Base-by-base conservation (phyloP, 1,140 invertebrate species). In the Chionoecetes opilio region DNA sequence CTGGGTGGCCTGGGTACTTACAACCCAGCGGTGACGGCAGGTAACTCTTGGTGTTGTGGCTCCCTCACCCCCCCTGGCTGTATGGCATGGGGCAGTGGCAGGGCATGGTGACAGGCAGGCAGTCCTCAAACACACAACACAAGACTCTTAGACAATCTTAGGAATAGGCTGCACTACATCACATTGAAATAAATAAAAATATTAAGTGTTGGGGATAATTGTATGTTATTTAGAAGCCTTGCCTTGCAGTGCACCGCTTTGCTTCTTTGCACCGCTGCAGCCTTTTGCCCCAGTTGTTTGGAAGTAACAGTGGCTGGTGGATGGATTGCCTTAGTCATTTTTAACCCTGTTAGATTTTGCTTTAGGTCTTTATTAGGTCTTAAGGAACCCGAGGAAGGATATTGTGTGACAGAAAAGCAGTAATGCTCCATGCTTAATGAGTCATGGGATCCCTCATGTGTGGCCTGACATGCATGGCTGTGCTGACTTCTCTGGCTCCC, bases 1-100 rank as follows among this genome's bases (percentile, higher is more conserved):
- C 95, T 95, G n/a, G n/a, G n/a, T 85, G 95, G 95, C 75, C 46
- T 95, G 88, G 95, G 92, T 91, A n/a, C n/a, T n/a, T 95, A 94
- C 85, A 95, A 95, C 91, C 95, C 95, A 93, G 95, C 95, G 29
- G 92, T 95, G 53, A 91, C 87, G 41, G 92, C 95, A 95, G 95
- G 95, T 95, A 95, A 95, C 35, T 41, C 89, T 84, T 85, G 11
- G 26, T 32, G 82, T 93, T 46, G 75, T 37, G 38, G 38, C 82
- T 86, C 82, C 92, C 82, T 93, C n/a, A 31, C n/a, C 82, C 53
- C 82, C 92, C 82, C 86, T 86, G 37, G 31, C n/a, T n/a, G 46
- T 82, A 82, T 82, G 82, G 82, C 37, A 93, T 93, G 92, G 32
- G 37, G 34, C 3, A 41, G 37, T 75, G 21, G 26, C 63, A 75